Conservation (phyloP, 2,113 vertebrate genomes). For the Prionailurus bengalensis region DNA sequence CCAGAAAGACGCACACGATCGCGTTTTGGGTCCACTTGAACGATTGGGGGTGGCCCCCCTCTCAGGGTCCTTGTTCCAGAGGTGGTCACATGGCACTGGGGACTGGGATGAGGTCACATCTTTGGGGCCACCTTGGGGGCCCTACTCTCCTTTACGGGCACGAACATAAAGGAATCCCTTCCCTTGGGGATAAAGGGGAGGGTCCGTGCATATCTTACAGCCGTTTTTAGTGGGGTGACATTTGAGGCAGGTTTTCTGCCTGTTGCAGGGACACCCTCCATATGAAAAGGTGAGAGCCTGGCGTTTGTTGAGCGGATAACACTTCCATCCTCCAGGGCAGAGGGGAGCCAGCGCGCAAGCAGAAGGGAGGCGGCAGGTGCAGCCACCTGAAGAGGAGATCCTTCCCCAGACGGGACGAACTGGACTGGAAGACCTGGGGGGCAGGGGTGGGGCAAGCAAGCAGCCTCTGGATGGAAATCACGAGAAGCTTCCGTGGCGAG, state of each 20-base stretch:
- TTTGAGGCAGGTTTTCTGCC: neutral
- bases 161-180: too few relatives aligned
- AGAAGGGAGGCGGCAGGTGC: neutral
- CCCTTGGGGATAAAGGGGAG: neutral
- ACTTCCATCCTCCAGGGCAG: neutral
- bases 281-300: neutral
- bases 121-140: neutral
- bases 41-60: neutral
- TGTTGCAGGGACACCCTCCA: neutral
- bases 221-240: neutral
- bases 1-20: neutral
- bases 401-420: accelerated
- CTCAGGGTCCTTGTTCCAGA: neutral
- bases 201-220: accelerated
- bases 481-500: accelerated
- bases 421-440: neutral
- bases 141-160: neutral
- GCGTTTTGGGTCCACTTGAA: too few relatives aligned
- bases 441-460: accelerated
- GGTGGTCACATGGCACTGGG: too few relatives aligned
- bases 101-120: accelerated
- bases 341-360: neutral
- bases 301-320: neutral
- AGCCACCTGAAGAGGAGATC: too few relatives aligned
- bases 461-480: neutral